Conservation (phyloP, 2,888 invertebrate genomes). For the Leptothorax acervorum region DNA sequence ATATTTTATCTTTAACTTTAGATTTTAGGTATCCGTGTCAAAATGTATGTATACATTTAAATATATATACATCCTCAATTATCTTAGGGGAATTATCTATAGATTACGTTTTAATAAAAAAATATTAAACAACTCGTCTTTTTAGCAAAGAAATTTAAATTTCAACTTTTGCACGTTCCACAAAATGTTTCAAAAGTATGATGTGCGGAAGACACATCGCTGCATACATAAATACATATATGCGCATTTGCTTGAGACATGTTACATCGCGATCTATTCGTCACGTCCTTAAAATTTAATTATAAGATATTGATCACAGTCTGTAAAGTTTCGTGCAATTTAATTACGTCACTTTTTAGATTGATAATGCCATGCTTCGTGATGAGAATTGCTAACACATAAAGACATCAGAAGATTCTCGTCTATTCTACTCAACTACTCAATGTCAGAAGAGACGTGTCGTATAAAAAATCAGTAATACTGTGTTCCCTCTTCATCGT, state of each 20-base stretch:
- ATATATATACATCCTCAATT: neutral
- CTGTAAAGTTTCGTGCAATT: neutral
- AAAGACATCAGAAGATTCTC: neutral
- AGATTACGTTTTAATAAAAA: neutral
- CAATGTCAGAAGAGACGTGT: neutral
- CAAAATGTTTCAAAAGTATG: neutral
- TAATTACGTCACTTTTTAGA: neutral
- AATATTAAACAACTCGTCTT: neutral
- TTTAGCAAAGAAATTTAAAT: neutral
- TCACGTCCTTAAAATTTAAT: neutral
- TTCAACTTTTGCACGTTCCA: neutral
- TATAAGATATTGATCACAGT: neutral
- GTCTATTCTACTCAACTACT: neutral
- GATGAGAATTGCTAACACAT: neutral
- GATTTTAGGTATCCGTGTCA: neutral
- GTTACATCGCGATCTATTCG: neutral
- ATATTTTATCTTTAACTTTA: conserved; percentile 4
- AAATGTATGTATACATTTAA: neutral
- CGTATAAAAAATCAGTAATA: neutral
- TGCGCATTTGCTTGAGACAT: neutral
- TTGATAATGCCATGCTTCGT: neutral
- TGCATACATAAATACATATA: neutral
- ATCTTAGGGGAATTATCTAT: neutral
- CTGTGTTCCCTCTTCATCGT: neutral
- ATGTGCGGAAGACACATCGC: neutral